Conservation (phyloP, 1,140 invertebrate species). For the Aphaenogaster floridana region DNA sequence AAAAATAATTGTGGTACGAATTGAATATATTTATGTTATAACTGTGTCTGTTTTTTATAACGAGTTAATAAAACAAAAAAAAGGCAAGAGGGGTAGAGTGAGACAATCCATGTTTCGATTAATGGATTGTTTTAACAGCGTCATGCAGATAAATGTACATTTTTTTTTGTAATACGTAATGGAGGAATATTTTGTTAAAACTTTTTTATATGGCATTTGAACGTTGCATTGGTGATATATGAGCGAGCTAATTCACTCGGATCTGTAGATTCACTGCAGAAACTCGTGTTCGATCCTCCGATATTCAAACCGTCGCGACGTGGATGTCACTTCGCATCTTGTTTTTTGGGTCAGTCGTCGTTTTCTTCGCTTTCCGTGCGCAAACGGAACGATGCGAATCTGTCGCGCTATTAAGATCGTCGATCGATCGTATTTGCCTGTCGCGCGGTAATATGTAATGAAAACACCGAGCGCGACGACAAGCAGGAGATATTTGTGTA, state of each 20-base stretch:
- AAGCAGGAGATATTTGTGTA: constrained; percentile 9
- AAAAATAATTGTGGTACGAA: background rate
- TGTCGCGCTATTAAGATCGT: background rate
- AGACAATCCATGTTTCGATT: background rate
- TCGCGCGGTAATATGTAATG: background rate
- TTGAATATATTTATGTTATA: background rate
- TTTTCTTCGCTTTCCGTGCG: background rate
- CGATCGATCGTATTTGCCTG: constrained; percentile 3
- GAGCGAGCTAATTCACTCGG: constrained; percentile 13
- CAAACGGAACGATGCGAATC: background rate
- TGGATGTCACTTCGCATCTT: background rate
- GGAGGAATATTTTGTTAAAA: constrained; percentile 4
- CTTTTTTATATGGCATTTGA: background rate
- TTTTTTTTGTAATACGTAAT: background rate
- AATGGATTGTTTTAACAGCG: background rate
- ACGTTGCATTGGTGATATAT: background rate
- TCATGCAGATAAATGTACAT: background rate
- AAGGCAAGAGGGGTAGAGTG: no score
- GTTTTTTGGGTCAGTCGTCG: constrained; percentile 3
- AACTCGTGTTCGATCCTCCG: background rate
- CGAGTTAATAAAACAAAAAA: background rate
- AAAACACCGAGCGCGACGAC: background rate
- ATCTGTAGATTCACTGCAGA: constrained; percentile 9
- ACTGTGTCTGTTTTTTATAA: background rate
- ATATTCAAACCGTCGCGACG: background rate